Percentiles rank a stretch among this genome's conserved stretches.
Conservation (phyloP, 2,113 vertebrate species). For the Amphiprion ocellaris region DNA sequence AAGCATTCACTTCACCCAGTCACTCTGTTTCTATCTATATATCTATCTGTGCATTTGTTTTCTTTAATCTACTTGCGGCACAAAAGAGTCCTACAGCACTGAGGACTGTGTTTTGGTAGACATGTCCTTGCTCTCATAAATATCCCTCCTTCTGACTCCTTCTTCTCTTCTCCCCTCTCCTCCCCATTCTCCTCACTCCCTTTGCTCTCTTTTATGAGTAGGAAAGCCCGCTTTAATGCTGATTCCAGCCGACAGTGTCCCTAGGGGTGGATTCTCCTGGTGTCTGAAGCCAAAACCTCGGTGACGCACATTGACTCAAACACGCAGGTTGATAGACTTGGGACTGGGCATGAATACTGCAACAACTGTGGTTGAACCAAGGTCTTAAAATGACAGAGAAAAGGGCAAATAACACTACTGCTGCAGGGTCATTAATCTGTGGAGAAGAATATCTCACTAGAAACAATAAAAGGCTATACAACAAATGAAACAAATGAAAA, state of each 20-base stretch:
- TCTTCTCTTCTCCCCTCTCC: conserved; percentile 17
- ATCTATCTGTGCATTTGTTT: not conserved
- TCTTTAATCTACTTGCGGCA: not conserved
- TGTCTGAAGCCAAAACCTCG: conserved; percentile 64
- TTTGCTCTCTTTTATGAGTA: conserved; percentile 24
- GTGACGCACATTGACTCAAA: conserved; percentile 56
- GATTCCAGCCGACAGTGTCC: conserved; percentile 69
- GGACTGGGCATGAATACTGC: conserved; percentile 16
- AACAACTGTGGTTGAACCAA: conserved; percentile 9
- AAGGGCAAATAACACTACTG: not conserved
- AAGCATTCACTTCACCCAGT: not conserved
- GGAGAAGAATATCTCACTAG: not conserved
- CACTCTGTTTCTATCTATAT: not conserved
- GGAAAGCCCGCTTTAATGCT: conserved; percentile 56
- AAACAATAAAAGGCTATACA: not conserved
- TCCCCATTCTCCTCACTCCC: conserved; percentile 16
- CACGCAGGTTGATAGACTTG: conserved; percentile 26
- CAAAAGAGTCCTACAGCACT: too few species aligned
- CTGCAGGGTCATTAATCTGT: conserved; percentile 5
- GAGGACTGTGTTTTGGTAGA: conserved; percentile 8
- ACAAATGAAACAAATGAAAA: not conserved
- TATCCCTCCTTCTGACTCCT: conserved; percentile 10
- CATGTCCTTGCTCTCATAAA: conserved; percentile 30
- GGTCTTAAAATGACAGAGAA: not conserved
- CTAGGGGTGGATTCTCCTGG: conserved; percentile 66